Base-by-base conservation (phyloP, 2,113 vertebrate genomes). In the Bos taurus region DNA sequence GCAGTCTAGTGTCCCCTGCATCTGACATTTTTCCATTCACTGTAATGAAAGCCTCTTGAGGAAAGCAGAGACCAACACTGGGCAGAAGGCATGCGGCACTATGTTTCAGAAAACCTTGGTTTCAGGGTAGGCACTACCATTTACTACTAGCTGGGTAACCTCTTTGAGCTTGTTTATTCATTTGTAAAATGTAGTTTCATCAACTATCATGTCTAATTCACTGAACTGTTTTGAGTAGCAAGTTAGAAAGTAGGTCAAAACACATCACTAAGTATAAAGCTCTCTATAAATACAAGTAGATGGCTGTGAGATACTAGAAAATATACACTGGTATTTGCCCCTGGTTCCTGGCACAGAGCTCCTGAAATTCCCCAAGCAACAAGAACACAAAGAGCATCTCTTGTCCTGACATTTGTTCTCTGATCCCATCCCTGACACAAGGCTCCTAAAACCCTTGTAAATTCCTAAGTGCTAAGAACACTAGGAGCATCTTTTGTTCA, bases 141-240 rank as follows among this genome's bases (percentile, higher is more conserved):
- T 93, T 74, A 90, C 15, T 85, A 59, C 59, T 64, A 91, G 40
- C 48, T 83, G 36, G 77, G 43, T 94, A 36, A 95, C 36, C 10
- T 82, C 57, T 92, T 77, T 74, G 83, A 90, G 82, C 43, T 90
- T 88, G 62, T 78, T 97, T 77, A 90, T 94, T 93, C 90, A 91
- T 90, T 62, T 97, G 64, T 95, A 92, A 97, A 97, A 86, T 80
- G 50, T 11, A 96, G 50, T 91, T 84, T 93, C 77, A 91, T 95
- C 43, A 97, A 94, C 82, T 92, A 85, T 48, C 56, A 43, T 80
- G 19, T 88, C 67, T 91, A 88, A 96, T 83, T 88, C 40, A 77
- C 43, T 71, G 40, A 86, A 43, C 60, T 95, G 46, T 85, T 94
- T 1, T 94, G 74, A 94, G 25, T 6, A 94, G 81, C 52, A 92